Evolutionary conservation across 1,140 invertebrate species (phyloP).

Genomic region (Calycopis cecrops): DNA sequence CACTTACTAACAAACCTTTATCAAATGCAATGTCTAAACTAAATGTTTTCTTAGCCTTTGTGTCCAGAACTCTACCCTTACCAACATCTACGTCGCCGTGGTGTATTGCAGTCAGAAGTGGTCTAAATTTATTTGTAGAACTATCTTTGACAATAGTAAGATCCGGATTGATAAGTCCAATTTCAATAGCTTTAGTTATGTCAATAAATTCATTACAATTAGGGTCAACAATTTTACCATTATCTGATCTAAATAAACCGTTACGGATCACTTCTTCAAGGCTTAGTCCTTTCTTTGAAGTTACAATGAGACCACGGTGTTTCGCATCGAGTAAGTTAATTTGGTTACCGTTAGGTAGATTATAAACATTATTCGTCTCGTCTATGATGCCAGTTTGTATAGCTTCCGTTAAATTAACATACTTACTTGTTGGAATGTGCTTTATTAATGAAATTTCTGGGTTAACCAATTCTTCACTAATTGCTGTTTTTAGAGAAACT

Average conservation of each 20-base stretch:
- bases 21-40: slow-evolving; percentile 85
- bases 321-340: slow-evolving; percentile 84
- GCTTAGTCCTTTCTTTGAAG: slow-evolving; percentile 80
- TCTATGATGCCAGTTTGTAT: slow-evolving; percentile 85
- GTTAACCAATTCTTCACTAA: slow-evolving; percentile 88
- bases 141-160: slow-evolving; percentile 87
- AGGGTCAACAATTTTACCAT: slow-evolving; percentile 88
- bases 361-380: slow-evolving; percentile 81
- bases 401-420: slow-evolving; percentile 85
- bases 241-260: slow-evolving; percentile 84
- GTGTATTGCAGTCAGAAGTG: slow-evolving; percentile 84
- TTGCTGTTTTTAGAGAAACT: slow-evolving; percentile 86
- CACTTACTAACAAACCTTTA: slow-evolving; percentile 82
- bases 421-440: slow-evolving; percentile 81
- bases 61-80: slow-evolving; percentile 86
- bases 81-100: slow-evolving; percentile 86
- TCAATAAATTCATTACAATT: slow-evolving; percentile 81
- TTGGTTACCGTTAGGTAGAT: slow-evolving; percentile 77
- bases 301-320: slow-evolving; percentile 84
- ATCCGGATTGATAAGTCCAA: slow-evolving; percentile 84
- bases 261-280: slow-evolving; percentile 87
- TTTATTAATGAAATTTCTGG: slow-evolving; percentile 87
- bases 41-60: slow-evolving; percentile 83
- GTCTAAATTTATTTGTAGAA: slow-evolving; percentile 82
- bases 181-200: slow-evolving; percentile 82